Evolutionary conservation across 2,888 invertebrate genomes (phyloP).

Genomic region (Agonum fuliginosum): DNA sequence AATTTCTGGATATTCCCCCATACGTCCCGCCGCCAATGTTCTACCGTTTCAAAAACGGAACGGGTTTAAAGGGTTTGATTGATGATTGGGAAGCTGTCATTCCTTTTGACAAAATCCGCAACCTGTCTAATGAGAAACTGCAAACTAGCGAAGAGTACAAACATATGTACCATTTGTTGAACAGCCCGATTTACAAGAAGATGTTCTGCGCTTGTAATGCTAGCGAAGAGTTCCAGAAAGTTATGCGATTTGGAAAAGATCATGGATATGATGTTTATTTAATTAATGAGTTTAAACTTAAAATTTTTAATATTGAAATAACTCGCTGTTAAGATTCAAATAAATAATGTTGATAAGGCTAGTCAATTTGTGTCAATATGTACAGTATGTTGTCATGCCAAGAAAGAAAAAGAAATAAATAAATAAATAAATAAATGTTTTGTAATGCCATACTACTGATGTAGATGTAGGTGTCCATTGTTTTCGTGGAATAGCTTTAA

Average conservation of each 20-base stretch:
- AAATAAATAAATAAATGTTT: no score
- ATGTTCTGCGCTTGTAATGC: neutral
- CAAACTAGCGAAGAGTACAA: neutral
- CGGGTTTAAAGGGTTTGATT: neutral
- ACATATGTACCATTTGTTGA: neutral
- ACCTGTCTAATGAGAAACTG: neutral
- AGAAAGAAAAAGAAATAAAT: no score
- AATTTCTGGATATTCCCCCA: neutral
- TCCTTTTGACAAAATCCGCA: neutral
- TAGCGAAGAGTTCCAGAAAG: neutral
- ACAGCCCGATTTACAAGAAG: neutral
- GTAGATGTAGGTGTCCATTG: no score
- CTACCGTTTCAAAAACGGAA: neutral
- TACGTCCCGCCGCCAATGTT: neutral
- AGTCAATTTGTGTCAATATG: no score
- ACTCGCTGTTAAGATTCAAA: no score
- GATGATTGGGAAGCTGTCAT: conserved; percentile 8
- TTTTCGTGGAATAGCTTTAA: no score
- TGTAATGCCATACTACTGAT: no score
- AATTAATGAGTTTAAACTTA: neutral
- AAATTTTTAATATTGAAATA: neutral
- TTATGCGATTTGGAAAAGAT: neutral
- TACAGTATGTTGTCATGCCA: no score
- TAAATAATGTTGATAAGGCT: no score
- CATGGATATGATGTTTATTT: conserved; percentile 8